Conservation (phyloP, 2,113 vertebrate species). For the Hipposideros armiger region DNA sequence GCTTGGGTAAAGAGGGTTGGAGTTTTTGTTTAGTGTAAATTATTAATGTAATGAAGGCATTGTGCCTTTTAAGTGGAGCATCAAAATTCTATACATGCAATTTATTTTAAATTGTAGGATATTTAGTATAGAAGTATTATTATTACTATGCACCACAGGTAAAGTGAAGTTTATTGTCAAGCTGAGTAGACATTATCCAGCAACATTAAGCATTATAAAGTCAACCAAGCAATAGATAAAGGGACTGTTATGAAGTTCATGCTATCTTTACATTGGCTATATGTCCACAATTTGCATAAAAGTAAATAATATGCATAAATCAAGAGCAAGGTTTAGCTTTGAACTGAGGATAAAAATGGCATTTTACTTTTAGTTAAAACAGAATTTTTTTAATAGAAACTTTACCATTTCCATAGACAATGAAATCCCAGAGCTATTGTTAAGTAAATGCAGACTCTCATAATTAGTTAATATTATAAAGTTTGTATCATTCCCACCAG, state of each 20-base stretch:
- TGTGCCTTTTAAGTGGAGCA: background rate
- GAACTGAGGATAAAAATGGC: background rate
- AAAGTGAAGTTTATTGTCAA: background rate
- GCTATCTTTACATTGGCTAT: conserved; percentile 77
- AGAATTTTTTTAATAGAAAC: background rate
- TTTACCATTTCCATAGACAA: conserved; percentile 83
- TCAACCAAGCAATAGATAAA: background rate
- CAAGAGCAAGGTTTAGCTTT: conserved; percentile 55
- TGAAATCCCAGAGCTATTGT: conserved; percentile 85
- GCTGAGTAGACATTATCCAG: background rate
- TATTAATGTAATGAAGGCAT: background rate
- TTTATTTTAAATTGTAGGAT: background rate
- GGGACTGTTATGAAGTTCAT: conserved; percentile 34
- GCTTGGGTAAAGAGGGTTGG: background rate
- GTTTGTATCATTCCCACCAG: conserved; percentile 91
- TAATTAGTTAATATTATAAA: conserved; percentile 94
- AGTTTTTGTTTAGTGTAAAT: background rate
- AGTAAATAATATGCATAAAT: conserved; percentile 77
- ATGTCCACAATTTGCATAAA: conserved; percentile 54
- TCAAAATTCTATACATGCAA: background rate
- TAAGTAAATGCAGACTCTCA: conserved; percentile 89
- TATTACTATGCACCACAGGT: background rate
- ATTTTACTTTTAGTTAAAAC: conserved; percentile 14
- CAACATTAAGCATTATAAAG: background rate
- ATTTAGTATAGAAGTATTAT: background rate